Base-by-base conservation (phyloP, 1,140 invertebrate genomes). In the Musca vetustissima region DNA sequence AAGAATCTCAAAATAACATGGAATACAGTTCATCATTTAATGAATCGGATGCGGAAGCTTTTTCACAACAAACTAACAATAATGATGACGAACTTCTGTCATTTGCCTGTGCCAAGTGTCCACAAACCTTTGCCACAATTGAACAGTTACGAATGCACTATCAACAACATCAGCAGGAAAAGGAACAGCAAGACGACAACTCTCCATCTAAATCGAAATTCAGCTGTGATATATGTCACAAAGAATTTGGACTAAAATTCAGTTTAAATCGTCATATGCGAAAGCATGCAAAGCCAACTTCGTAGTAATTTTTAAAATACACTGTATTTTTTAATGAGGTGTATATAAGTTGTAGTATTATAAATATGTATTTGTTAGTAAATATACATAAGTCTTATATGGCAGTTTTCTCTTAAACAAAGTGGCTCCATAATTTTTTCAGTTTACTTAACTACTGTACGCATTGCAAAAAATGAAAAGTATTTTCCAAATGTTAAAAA, bases 261-360 rank as follows among this genome's bases (percentile, higher is more conserved):
- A 78, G 75, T 53, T 71, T 80, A 7, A 80, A 80, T 68, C 70
- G 73, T 7, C 78, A 80, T 69, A 32, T 80, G 14, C 72, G 65
- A 21, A 68, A 68, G 17, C 78, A 80, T 24, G 70, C 66, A 1
- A 55, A 59, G 43, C 14, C 57, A 0, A 55, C 43, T 13, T 43
- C 36, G 11, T 43, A 43, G 36, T 43, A 50, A 14, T 25, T 50
- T 50, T 14, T n/a, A 32, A 4, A 50, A 50, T 21, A 47, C 36
- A 43, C 61, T 65, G 36, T 65, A 64, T 43, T 36, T n/a, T n/a
- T 3, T 11, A 15, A 66, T 50, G 15, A 49, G 17, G 21, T 66
- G 25, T 66, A 50, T 66, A 48, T 17, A 32, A 28, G 19, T 32
- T 4, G 3, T 4, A 32, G 28, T 32, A 4, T 4, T 32, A 32